phyloP scores from a whole-genome alignment of 1,140 invertebrate species.

The Halictus rubicundus region DNA sequence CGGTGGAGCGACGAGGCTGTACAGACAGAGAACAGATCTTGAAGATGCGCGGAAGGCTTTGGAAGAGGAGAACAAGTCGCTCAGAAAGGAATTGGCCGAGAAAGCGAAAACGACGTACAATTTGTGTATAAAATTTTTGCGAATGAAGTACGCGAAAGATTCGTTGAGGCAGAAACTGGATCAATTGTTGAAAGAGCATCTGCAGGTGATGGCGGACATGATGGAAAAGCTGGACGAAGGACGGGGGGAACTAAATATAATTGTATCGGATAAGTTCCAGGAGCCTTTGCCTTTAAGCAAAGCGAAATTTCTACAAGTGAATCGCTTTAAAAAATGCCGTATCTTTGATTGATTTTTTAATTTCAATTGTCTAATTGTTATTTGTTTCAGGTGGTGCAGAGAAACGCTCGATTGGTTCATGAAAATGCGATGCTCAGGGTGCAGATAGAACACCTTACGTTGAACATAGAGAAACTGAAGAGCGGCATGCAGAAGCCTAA shows the following conservation, averaged over 20 bases:
- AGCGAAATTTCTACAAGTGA: constrained; percentile 67
- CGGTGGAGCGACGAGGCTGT: constrained; percentile 44
- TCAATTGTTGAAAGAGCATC: constrained; percentile 61
- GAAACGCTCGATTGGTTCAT: constrained; percentile 66
- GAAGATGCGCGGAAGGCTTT: constrained; percentile 50
- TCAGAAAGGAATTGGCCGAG: constrained; percentile 54
- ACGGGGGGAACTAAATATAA: constrained; percentile 66
- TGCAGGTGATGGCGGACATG: constrained; percentile 68
- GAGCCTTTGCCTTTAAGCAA: constrained; percentile 65
- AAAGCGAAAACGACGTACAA: constrained; percentile 63
- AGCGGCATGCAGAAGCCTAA: constrained; percentile 55
- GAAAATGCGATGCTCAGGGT: constrained; percentile 65
- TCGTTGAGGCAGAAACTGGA: constrained; percentile 60
- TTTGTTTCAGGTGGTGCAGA: constrained; percentile 61
- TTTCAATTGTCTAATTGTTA: neutral
- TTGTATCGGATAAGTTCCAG: constrained; percentile 68
- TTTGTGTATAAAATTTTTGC: constrained; percentile 67
- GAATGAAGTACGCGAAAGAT: constrained; percentile 67
- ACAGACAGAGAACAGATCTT: constrained; percentile 41
- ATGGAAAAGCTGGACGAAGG: constrained; percentile 71
- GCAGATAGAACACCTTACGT: constrained; percentile 61
- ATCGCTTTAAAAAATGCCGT: neutral
- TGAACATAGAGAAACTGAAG: constrained; percentile 64
- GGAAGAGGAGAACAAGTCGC: constrained; percentile 59
- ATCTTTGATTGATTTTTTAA: neutral